Evolutionary conservation across 35 echinoderm and acorn worm species (phyloP).

Genomic region (Apostichopus japonicus): DNA sequence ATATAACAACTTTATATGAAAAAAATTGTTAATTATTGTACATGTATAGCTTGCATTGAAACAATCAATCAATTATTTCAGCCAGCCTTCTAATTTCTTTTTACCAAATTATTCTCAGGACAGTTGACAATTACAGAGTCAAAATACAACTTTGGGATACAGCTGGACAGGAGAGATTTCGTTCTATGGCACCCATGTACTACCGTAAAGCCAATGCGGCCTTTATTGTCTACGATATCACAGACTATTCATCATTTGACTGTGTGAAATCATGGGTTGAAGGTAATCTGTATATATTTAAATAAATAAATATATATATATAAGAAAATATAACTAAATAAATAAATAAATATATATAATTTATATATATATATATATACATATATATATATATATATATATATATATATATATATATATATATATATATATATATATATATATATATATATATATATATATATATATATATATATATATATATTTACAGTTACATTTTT

Average conservation of each 20-base stretch:
- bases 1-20: background rate
- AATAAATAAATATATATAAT: too few species aligned
- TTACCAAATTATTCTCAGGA: background rate
- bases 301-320: background rate
- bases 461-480: too few species aligned
- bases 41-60: too few species aligned
- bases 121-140: conserved; percentile 89
- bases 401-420: too few species aligned
- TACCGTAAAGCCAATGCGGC: conserved; percentile 97
- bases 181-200: conserved; percentile 98
- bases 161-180: conserved; percentile 94
- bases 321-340: too few species aligned
- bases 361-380: too few species aligned
- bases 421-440: too few species aligned
- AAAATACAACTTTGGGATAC: conserved; percentile 97
- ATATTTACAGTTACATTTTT: too few species aligned
- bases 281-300: conserved; percentile 41
- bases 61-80: too few species aligned
- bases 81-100: background rate
- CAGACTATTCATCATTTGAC: conserved; percentile 77
- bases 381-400: too few species aligned
- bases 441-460: too few species aligned
- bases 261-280: conserved; percentile 87
- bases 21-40: too few species aligned
- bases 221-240: conserved; percentile 96